Conservation (phyloP, 2,888 invertebrate species). For the Nymphalis polychloros region DNA sequence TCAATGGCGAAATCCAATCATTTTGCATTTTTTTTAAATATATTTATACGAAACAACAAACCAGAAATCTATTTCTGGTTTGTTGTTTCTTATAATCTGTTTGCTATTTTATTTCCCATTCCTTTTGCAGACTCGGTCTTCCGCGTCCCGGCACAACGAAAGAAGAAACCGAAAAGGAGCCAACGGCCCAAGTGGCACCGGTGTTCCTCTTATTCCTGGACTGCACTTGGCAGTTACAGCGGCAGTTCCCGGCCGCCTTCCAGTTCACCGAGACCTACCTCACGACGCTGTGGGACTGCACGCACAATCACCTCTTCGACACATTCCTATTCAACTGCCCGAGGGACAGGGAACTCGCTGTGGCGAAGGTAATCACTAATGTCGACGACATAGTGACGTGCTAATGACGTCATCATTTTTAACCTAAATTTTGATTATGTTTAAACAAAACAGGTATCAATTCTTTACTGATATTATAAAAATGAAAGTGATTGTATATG, state of each 20-base stretch:
- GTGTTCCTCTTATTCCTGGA: constrained; percentile 95
- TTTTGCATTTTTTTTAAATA: no score
- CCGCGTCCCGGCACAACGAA: constrained; percentile 82
- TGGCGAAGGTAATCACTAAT: constrained; percentile 70
- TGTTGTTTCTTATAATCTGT: no score
- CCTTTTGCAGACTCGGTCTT: constrained; percentile 83
- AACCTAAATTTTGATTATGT: no score
- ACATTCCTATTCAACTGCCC: constrained; percentile 96
- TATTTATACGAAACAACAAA: no score
- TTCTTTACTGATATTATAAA: no score
- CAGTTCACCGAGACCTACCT: constrained; percentile 96
- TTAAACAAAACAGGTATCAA: no score
- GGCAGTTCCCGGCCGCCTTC: constrained; percentile 94
- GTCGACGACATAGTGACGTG: no score
- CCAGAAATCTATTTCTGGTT: no score
- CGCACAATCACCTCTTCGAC: constrained; percentile 93
- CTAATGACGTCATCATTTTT: no score
- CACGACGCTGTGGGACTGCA: constrained; percentile 94
- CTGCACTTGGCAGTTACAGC: constrained; percentile 94
- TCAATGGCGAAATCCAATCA: no score
- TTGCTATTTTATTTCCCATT: background rate
- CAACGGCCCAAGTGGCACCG: constrained; percentile 84
- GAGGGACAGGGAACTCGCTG: constrained; percentile 86
- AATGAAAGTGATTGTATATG: no score
- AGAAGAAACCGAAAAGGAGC: constrained; percentile 54